Evolutionary conservation across 2,113 vertebrate genomes (phyloP), one percentile per base, ranked within the genome.

Genomic region (Burhinus oedicnemus): DNA sequence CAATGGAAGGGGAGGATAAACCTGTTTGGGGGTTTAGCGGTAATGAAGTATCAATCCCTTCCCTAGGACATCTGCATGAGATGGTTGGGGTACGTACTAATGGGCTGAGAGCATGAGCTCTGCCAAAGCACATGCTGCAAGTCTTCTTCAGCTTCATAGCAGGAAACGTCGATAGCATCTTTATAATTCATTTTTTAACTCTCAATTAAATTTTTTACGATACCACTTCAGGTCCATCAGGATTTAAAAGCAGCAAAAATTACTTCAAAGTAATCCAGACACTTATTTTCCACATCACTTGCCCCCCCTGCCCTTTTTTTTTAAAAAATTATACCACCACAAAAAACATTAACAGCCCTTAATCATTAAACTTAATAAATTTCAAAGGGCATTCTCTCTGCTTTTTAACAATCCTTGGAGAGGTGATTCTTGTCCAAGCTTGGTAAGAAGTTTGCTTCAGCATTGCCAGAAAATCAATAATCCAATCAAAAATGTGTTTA

Each of bases 381-480:
- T 78, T 75, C 55, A 49, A 70, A 87, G 32, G 23, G 42, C 23
- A 70, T 75, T 66, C 32, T 70, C 23, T 64, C 49, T 60, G 62
- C 12, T 74, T 92, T 74, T 74, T 38, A 92, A 36, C n/a, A 95
- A 13, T 68, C 27, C 54, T 71, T 49, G 61, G 76, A 89, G 68
- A 94, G 34, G 61, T 40, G 23, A 78, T 52, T 89, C 69, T 60
- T 82, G 21, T 57, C 65, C 34, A 64, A 79, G 40, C 25, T 58
- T 68, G 34, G 68, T 64, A 82, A 82, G 65, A 87, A 78, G 40
- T 75, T 84, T 76, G 72, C 65, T 91, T 91, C 89, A 91, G 89
- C 83, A 95, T 13, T 95, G 83, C 77, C 94, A 92, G 62, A 87
- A 89, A 92, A 95, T 58, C 72, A 78, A 65, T 55, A 93, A 78